Evolutionary conservation across 2,888 invertebrate species (phyloP).

Genomic region (Ectemnius continuus): DNA sequence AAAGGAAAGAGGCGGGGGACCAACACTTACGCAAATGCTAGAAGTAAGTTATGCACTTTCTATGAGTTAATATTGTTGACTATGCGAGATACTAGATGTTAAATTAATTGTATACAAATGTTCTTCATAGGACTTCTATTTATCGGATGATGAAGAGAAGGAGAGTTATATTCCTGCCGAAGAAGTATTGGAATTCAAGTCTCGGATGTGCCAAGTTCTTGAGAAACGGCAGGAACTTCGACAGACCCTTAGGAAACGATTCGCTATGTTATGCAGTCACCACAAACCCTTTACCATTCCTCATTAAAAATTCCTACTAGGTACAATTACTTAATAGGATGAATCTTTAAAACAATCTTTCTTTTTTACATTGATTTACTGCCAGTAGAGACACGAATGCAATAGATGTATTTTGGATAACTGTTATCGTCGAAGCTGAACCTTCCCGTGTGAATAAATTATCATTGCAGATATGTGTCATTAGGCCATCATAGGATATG

Average conservation of each 20-base stretch:
- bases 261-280: constrained; percentile 86
- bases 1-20: constrained; percentile 79
- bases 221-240: constrained; percentile 90
- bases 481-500: constrained; percentile 38
- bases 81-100: too few relatives aligned
- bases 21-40: constrained; percentile 88
- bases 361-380: constrained; percentile 68
- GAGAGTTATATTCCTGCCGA: constrained; percentile 91
- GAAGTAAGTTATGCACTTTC: constrained; percentile 80
- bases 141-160: constrained; percentile 86
- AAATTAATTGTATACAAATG: neutral
- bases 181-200: constrained; percentile 92
- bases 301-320: constrained; percentile 65
- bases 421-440: constrained; percentile 52
- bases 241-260: constrained; percentile 89
- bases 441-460: constrained; percentile 57
- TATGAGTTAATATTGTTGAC: neutral
- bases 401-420: constrained; percentile 65
- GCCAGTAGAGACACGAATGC: constrained; percentile 58
- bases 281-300: constrained; percentile 72
- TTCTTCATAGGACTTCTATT: constrained; percentile 84
- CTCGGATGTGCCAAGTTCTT: constrained; percentile 86
- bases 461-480: constrained; percentile 45
- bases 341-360: constrained; percentile 51
- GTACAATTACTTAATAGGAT: constrained; percentile 58